Evolutionary conservation across 2,113 vertebrate species (phyloP), one percentile per base, ranked within the genome.

Genomic region (Triplophysa tibetana): DNA sequence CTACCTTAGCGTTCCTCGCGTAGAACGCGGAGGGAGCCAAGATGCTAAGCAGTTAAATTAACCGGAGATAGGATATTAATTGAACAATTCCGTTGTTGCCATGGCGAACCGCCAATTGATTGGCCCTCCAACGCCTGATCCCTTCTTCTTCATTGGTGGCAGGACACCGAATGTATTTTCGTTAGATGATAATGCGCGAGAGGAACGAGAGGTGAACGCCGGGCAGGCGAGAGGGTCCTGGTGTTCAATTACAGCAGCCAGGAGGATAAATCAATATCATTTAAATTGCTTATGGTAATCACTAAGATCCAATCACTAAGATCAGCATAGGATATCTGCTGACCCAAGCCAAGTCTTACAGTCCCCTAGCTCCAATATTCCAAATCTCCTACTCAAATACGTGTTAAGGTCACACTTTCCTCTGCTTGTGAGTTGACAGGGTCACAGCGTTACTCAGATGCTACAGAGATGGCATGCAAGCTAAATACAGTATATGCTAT

Each of bases 251-350:
- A 95, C 94, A 95, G 93, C 93, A 93, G 91, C 93, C 89, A 88
- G 92, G 94, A 96, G 93, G 92, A 90, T 88, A 93, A 95, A 97
- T 98, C 96, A 94, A 98, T 98, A 97, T 93, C 92, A 96, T 96
- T 96, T 97, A 97, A 97, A 98, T 97, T 96, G 95, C 93, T 96
- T 95, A 96, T 97, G 95, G 95, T 97, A 96, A 97, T 97, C 94
- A 93, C 93, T 78, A 66, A 92, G 86, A 92, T 94, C 93, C 95
- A 95, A 96, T 96, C 94, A 95, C 92, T 90, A 90, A 84, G 90
- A 96, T 97, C 96, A 96, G 94, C 95, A 95, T 95, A 94, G 95
- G 91, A 93, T 95, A 95, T 95, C 94, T 94, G 95, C 94, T 96
- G 94, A 96, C 94, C 94, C 94, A 89, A 94, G 94, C 90, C 93